Conservation (phyloP, 1,140 invertebrate species). For the Drosophila novamexicana region DNA sequence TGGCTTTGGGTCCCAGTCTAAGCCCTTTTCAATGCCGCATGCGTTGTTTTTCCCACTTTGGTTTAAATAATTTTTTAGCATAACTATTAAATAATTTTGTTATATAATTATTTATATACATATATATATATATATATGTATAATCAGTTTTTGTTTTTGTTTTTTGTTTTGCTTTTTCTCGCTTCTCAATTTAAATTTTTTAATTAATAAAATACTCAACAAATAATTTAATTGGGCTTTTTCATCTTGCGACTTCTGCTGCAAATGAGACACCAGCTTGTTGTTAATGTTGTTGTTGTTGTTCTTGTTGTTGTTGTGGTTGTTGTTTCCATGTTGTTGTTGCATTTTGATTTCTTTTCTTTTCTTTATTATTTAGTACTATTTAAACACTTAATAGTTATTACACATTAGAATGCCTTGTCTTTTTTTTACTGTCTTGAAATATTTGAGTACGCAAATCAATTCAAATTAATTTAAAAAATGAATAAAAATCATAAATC, state of each 20-base stretch:
- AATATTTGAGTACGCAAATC: slow-evolving; percentile 16
- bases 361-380: slow-evolving; percentile 58
- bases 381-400: slow-evolving; percentile 75
- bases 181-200: slow-evolving; percentile 60
- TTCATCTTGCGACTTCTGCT: slow-evolving; percentile 29
- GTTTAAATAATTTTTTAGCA: slow-evolving; percentile 74
- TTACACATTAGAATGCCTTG: slow-evolving; percentile 57
- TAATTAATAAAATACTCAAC: slow-evolving; percentile 81
- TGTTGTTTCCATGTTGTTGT: slow-evolving; percentile 40
- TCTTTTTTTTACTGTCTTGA: slow-evolving; percentile 12
- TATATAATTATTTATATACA: slow-evolving; percentile 42
- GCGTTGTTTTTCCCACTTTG: slow-evolving; percentile 2
- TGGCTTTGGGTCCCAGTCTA: slow-evolving; percentile 32
- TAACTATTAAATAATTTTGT: slow-evolving; percentile 62
- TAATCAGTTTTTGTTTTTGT: slow-evolving; percentile 38
- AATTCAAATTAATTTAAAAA: not conserved
- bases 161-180: slow-evolving; percentile 15
- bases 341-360: slow-evolving; percentile 44
- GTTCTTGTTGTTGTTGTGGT: slow-evolving; percentile 47
- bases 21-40: slow-evolving; percentile 4
- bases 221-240: slow-evolving; percentile 68
- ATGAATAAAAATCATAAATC: slow-evolving; percentile 9
- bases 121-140: slow-evolving; percentile 41
- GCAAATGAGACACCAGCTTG: slow-evolving; percentile 37
- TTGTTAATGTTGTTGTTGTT: slow-evolving; percentile 10